phyloP scores from a whole-genome alignment of 1,140 invertebrate genomes.

The Drosophila lowei region DNA sequence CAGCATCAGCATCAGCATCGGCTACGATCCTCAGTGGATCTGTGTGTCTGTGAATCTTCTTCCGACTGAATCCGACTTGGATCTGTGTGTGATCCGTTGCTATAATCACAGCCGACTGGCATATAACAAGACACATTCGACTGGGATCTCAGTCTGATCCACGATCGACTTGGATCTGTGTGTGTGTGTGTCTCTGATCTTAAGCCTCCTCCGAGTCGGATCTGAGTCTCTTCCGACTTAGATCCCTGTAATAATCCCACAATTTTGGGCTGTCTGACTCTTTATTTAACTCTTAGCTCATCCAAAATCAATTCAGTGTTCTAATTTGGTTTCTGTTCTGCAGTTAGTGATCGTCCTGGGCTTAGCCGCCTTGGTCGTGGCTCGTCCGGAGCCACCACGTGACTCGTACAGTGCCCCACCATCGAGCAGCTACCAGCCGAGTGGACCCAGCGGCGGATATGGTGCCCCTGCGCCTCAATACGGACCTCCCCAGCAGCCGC shows the following conservation, averaged over 20 bases:
- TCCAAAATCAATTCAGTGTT: no score
- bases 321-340: neutral
- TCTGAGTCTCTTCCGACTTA: conserved; percentile 6
- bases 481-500: conserved; percentile 88
- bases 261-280: neutral
- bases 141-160: no score
- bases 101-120: no score
- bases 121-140: no score
- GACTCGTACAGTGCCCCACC: conserved; percentile 78
- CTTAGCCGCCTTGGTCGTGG: conserved; percentile 63
- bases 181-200: neutral
- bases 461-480: conserved; percentile 87
- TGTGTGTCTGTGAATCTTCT: no score
- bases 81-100: no score
- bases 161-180: no score
- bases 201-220: conserved; percentile 5
- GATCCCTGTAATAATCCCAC: no score
- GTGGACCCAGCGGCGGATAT: conserved; percentile 69
- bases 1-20: no score
- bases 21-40: no score
- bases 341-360: conserved; percentile 75
- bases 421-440: conserved; percentile 72
- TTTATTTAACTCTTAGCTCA: conserved; percentile 1
- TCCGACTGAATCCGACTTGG: no score
- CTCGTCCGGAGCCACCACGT: conserved; percentile 78